Conservation (phyloP, 2,888 invertebrate species). For the Pinctada fucata region DNA sequence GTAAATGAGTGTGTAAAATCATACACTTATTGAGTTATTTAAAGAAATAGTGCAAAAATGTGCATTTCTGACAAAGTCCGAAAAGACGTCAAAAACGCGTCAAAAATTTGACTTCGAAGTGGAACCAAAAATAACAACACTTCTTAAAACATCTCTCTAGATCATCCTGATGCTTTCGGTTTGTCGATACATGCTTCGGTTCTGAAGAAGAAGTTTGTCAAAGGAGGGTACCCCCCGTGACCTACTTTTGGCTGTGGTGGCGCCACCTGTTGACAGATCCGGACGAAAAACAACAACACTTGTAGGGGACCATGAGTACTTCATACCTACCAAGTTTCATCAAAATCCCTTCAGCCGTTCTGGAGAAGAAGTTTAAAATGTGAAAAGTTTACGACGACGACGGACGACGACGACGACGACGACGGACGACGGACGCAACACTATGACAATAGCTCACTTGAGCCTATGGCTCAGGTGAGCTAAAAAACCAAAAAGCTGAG, state of each 20-base stretch:
- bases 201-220: no score
- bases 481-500: background rate
- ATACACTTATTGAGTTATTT: no score
- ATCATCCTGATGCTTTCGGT: no score
- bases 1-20: no score
- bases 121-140: no score
- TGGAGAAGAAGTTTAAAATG: background rate
- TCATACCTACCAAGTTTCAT: background rate
- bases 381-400: conserved; percentile 1
- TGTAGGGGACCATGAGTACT: conserved; percentile 2
- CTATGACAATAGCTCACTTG: background rate
- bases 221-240: no score
- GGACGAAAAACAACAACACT: conserved; percentile 2
- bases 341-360: background rate
- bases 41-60: no score
- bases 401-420: conserved; percentile 3
- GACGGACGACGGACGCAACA: background rate
- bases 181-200: no score
- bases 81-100: no score
- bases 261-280: background rate
- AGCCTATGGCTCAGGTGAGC: conserved; percentile 1
- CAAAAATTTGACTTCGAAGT: no score
- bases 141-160: no score
- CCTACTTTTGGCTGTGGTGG: background rate
- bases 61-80: no score